Evolutionary conservation across 2,888 invertebrate species (phyloP).

Genomic region (Brachylomia viminalis): DNA sequence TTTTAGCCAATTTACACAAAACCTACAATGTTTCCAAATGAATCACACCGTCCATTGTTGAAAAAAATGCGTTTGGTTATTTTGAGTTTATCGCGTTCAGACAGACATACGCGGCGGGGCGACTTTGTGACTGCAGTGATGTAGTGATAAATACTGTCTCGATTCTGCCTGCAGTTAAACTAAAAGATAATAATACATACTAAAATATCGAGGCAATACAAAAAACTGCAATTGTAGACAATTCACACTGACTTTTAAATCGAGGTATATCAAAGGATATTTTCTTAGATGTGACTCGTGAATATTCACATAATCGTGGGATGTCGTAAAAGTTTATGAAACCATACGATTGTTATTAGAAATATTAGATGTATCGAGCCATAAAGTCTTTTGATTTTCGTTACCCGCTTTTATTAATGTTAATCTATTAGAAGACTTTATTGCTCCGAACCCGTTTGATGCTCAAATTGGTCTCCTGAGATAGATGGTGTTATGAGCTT

Average conservation of each 20-base stretch:
- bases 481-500: slow-evolving; percentile 80
- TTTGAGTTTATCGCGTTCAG: too few relatives aligned
- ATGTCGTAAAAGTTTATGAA: slow-evolving; percentile 73
- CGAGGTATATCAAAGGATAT: slow-evolving; percentile 35
- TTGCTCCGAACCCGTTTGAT: slow-evolving; percentile 79
- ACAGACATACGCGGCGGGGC: too few relatives aligned
- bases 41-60: too few relatives aligned
- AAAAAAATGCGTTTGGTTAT: too few relatives aligned
- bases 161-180: background rate
- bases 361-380: slow-evolving; percentile 74
- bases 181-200: background rate
- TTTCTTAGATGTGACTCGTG: slow-evolving; percentile 16
- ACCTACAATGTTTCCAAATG: too few relatives aligned
- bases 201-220: background rate
- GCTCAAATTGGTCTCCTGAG: slow-evolving; percentile 83
- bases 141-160: background rate
- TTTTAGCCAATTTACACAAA: too few relatives aligned
- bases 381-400: slow-evolving; percentile 81
- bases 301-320: slow-evolving; percentile 63
- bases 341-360: slow-evolving; percentile 73
- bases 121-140: too few relatives aligned
- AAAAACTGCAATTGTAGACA: background rate
- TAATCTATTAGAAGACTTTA: slow-evolving; percentile 86
- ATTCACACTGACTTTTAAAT: slow-evolving; percentile 19
- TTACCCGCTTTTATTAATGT: slow-evolving; percentile 83